Evolutionary conservation across 2,888 invertebrate species (phyloP), one percentile per base, ranked within the genome.

Genomic region (Punctoribates punctum): DNA sequence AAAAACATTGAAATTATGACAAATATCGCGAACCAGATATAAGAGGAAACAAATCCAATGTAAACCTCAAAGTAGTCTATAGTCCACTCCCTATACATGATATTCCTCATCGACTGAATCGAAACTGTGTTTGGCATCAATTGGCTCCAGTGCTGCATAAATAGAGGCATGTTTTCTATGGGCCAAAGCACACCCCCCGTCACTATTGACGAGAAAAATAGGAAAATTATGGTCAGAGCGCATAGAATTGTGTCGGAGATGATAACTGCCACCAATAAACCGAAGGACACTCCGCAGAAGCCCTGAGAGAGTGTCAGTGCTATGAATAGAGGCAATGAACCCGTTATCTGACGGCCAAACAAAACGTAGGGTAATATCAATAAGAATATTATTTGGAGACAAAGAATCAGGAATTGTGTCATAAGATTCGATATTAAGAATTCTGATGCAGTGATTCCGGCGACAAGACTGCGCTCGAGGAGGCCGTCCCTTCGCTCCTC

Each of bases 251-350:
- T 96, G 79, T 94, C 86, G 83, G 93, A 93, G 85, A 95, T 95
- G 54, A 94, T 89, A 0, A 94, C 92, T 0, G 95, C 95, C 81
- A 96, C 94, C 73, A 96, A 91, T 85, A 96, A 93, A 76, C 96
- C 96, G 85, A 95, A 94, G 83, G 94, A 93, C 96, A 96, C 96
- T 81, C 96, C 96, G 84, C 94, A 94, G 54, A 96, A 88, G 1
- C 93, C 96, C 85, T 95, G 95, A 79, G 95, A 86, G 80, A 96
- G 87, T 0, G 94, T 94, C 48, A 96, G 85, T 80, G 92, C 86
- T 78, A 95, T 88, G 25, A 95, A 94, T 85, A 90, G 90, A 75
- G 90, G 87, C 70, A 95, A 88, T 75, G 93, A 91, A n/a, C 96
- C 96, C 81, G 92, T 90, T 83, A 93, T 92, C 83, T 94, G 91